Percentiles rank a stretch among this genome's conserved stretches.
Conservation (phyloP, 2,797 vertebrate species). For the Tinamus major region DNA sequence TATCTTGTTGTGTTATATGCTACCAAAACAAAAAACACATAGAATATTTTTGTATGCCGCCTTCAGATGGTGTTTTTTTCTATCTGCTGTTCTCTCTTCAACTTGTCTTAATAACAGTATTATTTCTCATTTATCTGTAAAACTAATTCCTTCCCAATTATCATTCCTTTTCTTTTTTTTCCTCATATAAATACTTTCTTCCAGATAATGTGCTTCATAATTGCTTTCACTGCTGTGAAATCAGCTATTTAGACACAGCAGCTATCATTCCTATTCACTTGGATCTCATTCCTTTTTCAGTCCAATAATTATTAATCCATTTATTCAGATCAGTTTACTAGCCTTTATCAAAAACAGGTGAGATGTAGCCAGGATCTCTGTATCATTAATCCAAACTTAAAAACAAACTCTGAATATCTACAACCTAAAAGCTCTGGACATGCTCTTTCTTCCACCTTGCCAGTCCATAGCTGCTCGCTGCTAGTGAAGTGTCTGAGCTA, state of each 20-base stretch:
- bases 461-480: neutral
- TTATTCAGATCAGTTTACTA: neutral
- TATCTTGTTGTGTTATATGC: neutral
- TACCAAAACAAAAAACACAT: neutral
- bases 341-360: neutral
- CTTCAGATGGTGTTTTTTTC: neutral
- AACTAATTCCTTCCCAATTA: neutral
- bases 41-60: neutral
- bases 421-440: accelerated
- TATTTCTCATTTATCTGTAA: neutral
- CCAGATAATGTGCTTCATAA: neutral
- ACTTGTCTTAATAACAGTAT: neutral
- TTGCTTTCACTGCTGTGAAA: neutral
- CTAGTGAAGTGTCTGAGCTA: neutral
- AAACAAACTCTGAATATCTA: neutral
- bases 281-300: neutral
- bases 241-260: neutral
- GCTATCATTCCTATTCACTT: neutral
- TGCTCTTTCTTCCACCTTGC: neutral
- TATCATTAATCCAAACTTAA: neutral
- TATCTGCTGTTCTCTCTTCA: neutral
- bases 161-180: neutral
- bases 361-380: neutral
- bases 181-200: neutral
- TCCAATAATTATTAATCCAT: neutral